Base-by-base conservation (phyloP, 2,797 vertebrate species). In the Protosalanx chinensis region DNA sequence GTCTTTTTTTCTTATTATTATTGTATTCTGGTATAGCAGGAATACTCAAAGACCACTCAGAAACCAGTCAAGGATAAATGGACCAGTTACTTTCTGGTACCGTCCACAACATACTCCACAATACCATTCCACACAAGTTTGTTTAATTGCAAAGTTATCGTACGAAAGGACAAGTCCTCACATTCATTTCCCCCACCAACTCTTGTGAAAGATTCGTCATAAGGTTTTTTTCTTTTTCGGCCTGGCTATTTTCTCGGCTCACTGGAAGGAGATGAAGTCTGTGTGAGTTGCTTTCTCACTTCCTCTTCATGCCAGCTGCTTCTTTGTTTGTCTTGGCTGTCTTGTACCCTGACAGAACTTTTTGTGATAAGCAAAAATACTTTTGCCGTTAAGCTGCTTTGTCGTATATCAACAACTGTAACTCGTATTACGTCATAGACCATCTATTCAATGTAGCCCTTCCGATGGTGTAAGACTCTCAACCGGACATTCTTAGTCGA, bases 201-300 rank as follows among this genome's bases (percentile, higher is more conserved):
- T 6, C 65, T 70, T 70, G 20, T 67, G 74, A 46, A 33, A 81
- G 65, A 62, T 35, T 13, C 1, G 46, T 59, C 4, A 0, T 0
- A 56, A 56, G 4, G 0, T n/a, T 63, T 20, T 75, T 77, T 30
- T 0, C n/a, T 63, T 20, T 75, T 77, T 30, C 66, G 76, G 70
- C 73, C 41, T 32, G 51, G 46, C 71, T 78, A 46, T 85, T 79
- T 86, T 82, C 66, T 78, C 29, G 0, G 18, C 63, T n/a, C 6
- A 82, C 82, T 89, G 90, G 87, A 91, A 90, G 83, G 82, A 89
- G 72, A 80, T 87, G 72, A 89, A 59, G 67, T 82, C 65, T 27
- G n/a, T 59, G 69, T 46, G 37, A 13, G 59, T 72, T 23, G 59
- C 67, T 64, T 78, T 86, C 78, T 86, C 85, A 87, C 87, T 86